A percentile compares a stretch with the other conserved stretches of the same genome.
phyloP scores from a whole-genome alignment of 2,113 vertebrate genomes.

The Nothobranchius kuhntae region DNA sequence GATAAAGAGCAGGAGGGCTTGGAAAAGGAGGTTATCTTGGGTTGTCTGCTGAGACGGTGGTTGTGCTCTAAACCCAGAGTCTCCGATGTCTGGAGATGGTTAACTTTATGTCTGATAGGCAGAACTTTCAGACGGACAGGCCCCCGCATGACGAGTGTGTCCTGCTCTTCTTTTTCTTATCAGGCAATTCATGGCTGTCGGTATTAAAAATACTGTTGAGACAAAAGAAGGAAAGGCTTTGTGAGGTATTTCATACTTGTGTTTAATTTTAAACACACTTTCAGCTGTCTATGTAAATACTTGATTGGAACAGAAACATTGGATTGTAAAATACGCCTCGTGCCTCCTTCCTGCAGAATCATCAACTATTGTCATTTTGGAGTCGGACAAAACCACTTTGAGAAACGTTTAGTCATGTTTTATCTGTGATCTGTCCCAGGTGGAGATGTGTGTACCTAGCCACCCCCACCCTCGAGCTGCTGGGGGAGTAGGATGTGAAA shows the following conservation, averaged over 20 bases:
- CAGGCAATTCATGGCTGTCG: background rate
- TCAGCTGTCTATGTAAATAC: slow-evolving; percentile 35
- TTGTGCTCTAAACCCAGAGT: slow-evolving; percentile 26
- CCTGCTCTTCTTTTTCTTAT: slow-evolving; percentile 17
- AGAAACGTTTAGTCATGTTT: slow-evolving; percentile 7
- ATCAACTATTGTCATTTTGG: slow-evolving; percentile 2
- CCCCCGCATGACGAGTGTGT: slow-evolving; percentile 17
- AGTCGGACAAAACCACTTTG: background rate
- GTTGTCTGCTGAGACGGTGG: slow-evolving; percentile 39
- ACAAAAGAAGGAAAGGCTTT: background rate
- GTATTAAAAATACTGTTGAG: background rate
- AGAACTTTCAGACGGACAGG: slow-evolving; percentile 12
- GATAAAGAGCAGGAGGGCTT: slow-evolving; percentile 17
- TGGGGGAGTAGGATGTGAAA: slow-evolving; percentile 24
- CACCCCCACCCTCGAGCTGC: background rate
- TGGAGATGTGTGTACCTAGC: background rate
- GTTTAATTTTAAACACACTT: slow-evolving; percentile 12
- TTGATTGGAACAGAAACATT: slow-evolving; percentile 21
- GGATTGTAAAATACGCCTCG: slow-evolving; percentile 7
- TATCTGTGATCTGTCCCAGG: slow-evolving; percentile 25
- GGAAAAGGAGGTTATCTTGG: slow-evolving; percentile 49
- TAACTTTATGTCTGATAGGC: slow-evolving; percentile 13
- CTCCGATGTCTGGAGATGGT: slow-evolving; percentile 33
- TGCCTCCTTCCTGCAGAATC: background rate
- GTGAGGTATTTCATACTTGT: background rate